phyloP scores from a whole-genome alignment of 2,113 vertebrate species.

The Aramus guarauna region DNA sequence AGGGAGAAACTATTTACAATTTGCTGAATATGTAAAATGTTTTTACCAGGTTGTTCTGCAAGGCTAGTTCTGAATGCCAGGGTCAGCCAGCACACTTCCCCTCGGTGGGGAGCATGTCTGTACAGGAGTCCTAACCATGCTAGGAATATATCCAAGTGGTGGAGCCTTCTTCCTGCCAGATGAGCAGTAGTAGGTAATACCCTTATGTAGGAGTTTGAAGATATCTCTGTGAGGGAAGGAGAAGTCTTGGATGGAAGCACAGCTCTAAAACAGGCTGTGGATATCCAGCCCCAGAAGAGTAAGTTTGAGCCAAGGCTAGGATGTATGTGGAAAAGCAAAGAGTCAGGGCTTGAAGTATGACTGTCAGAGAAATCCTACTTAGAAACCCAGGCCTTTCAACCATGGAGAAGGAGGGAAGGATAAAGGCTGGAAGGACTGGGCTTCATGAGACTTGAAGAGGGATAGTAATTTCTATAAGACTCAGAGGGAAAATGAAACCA shows the following conservation, averaged over 20 bases:
- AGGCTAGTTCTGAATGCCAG: neutral
- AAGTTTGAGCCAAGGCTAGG: neutral
- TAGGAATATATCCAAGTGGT: neutral
- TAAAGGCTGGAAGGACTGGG: neutral
- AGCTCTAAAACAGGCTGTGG: neutral
- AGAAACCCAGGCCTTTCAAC: neutral
- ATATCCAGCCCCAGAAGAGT: neutral
- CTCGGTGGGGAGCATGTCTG: neutral
- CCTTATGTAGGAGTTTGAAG: neutral
- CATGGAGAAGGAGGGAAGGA: neutral
- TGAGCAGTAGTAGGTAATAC: neutral
- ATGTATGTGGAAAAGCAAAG: neutral
- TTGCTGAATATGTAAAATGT: neutral
- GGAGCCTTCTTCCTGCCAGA: neutral
- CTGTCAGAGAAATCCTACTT: neutral
- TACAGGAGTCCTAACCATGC: neutral
- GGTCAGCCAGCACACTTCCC: neutral
- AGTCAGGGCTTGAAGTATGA: neutral
- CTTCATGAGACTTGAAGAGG: neutral
- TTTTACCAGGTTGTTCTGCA: neutral
- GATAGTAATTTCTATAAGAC: neutral
- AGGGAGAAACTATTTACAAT: neutral
- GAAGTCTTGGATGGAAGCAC: neutral
- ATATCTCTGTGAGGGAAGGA: neutral
- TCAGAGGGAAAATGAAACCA: neutral